These are phyloP conservation scores for Frieseomelitta varia DNA, from an alignment of 1,140 invertebrate genomes.

Conservation along the genomic window DNA sequence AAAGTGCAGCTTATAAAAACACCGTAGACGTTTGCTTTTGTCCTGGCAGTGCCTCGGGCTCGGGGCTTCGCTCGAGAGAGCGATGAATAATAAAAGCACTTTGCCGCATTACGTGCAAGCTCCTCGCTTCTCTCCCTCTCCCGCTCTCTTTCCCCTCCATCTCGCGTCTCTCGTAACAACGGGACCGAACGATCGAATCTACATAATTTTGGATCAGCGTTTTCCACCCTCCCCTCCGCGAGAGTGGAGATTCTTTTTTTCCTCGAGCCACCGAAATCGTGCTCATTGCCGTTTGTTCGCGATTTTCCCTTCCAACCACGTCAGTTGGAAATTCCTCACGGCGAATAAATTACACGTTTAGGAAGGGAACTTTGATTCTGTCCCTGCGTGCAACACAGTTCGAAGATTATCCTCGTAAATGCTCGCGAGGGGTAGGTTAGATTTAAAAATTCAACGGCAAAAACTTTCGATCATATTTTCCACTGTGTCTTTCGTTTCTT, in stretches of 20 bases:
- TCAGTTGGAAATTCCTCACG: background rate
- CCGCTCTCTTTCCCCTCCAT: background rate
- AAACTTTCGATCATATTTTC: too few relatives aligned
- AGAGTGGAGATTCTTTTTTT: slow-evolving; percentile 45
- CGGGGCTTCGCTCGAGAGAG: slow-evolving; percentile 37
- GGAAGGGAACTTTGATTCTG: background rate
- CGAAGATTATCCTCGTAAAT: too few relatives aligned
- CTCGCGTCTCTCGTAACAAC: background rate
- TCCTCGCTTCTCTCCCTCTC: slow-evolving; percentile 13
- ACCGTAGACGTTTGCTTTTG: slow-evolving; percentile 64
- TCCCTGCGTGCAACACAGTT: too few relatives aligned
- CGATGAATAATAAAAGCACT: slow-evolving; percentile 71
- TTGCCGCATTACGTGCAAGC: slow-evolving; percentile 56
- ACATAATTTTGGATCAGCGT: slow-evolving; percentile 65
- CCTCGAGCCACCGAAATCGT: slow-evolving; percentile 13
- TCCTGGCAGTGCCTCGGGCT: slow-evolving; percentile 55
- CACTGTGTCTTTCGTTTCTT: background rate
- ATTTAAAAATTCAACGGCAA: too few relatives aligned
- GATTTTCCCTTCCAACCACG: too few relatives aligned
- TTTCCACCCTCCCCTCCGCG: slow-evolving; percentile 22
- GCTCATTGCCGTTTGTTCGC: too few relatives aligned
- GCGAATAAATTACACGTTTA: slow-evolving; percentile 20
- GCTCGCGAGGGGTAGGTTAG: too few relatives aligned
- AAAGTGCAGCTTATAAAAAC: slow-evolving; percentile 61
- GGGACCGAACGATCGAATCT: slow-evolving; percentile 56